These are phyloP conservation scores for Mythimna ferrago DNA, from an alignment of 2,888 invertebrate genomes.

Conservation along the genomic window DNA sequence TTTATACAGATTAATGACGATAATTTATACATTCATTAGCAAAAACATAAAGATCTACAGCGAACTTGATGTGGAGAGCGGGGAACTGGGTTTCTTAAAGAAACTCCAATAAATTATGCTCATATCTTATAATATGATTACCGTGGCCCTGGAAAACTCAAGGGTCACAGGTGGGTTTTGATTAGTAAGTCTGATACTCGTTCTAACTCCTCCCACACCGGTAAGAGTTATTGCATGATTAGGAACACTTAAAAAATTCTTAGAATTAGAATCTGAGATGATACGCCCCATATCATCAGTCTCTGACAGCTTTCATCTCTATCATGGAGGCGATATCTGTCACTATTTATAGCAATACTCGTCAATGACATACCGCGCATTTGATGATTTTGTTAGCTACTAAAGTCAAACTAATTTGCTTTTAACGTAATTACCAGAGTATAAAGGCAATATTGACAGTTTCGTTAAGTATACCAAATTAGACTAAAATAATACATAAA, in stretches of 20 bases:
- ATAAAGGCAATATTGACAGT: too few relatives aligned
- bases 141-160: too few relatives aligned
- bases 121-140: neutral
- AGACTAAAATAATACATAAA: neutral
- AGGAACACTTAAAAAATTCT: too few relatives aligned
- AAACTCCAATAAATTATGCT: neutral
- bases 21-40: neutral
- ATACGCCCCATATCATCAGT: neutral
- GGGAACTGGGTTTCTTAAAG: neutral
- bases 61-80: neutral
- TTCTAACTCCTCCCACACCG: too few relatives aligned
- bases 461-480: neutral
- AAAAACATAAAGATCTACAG: neutral
- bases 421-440: neutral
- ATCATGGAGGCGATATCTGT: neutral
- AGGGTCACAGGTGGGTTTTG: too few relatives aligned
- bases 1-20: neutral
- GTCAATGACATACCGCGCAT: constrained; percentile 7
- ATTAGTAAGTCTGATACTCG: too few relatives aligned
- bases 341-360: constrained; percentile 1
- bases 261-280: too few relatives aligned
- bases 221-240: too few relatives aligned
- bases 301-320: neutral
- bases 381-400: constrained; percentile 11
- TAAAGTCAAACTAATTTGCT: neutral